These are phyloP conservation scores for Tenrec ecaudatus DNA, from an alignment of 2,113 vertebrate genomes.

Conservation along the genomic window DNA sequence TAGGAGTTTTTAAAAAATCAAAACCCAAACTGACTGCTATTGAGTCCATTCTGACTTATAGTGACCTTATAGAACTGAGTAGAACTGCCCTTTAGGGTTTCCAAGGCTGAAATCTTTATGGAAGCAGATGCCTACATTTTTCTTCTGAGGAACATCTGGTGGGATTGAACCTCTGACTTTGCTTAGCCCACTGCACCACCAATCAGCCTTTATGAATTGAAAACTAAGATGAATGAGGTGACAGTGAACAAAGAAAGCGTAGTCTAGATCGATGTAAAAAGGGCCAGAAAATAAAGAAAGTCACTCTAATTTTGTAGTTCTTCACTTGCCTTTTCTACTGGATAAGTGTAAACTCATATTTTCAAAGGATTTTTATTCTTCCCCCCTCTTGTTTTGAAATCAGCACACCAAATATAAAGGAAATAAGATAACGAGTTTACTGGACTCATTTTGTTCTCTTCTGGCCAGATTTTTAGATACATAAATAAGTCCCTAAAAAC, in stretches of 20 bases:
- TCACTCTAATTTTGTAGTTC: background rate
- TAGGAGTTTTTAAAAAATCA: background rate
- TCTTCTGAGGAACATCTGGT: background rate
- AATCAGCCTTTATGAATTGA: too few species aligned
- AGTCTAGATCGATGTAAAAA: constrained; percentile 19
- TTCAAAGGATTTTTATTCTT: constrained; percentile 53
- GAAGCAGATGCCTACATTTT: too few species aligned
- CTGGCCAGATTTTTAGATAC: background rate
- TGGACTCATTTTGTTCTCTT: constrained; percentile 26
- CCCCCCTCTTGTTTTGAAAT: constrained; percentile 40
- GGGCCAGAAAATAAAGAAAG: background rate
- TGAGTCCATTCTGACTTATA: too few species aligned
- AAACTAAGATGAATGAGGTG: background rate
- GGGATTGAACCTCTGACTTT: too few species aligned
- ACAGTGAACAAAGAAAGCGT: background rate
- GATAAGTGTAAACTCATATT: constrained; percentile 53
- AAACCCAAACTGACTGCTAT: too few species aligned
- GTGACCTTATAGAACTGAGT: too few species aligned
- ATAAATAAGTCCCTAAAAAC: background rate
- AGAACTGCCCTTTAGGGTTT: too few species aligned
- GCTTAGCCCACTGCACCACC: too few species aligned
- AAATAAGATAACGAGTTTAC: constrained; percentile 32
- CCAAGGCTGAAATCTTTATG: too few species aligned
- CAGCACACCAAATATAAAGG: constrained; percentile 54
- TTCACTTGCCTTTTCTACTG: background rate